Percentiles rank a stretch among this genome's conserved stretches.
Conservation (phyloP, 2,888 invertebrate species). For the Petrophora chlorosata region DNA sequence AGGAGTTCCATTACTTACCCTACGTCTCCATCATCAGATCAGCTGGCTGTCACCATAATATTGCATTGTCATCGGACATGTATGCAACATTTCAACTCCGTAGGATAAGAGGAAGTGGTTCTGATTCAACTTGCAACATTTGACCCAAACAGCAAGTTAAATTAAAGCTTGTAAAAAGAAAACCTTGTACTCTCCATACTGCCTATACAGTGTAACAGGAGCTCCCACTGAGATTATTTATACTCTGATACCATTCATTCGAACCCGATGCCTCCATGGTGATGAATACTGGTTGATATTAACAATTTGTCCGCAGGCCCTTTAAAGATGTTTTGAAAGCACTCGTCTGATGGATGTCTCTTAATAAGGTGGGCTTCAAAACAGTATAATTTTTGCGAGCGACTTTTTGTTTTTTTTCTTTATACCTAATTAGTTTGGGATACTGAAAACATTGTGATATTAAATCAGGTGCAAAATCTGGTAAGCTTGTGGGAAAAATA, state of each 20-base stretch:
- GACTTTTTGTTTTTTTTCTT: not conserved
- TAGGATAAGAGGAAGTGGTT: too few relatives aligned
- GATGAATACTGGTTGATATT: conserved; percentile 75
- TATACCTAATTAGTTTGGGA: conserved; percentile 1
- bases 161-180: not conserved
- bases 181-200: conserved; percentile 4
- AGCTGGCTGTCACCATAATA: too few relatives aligned
- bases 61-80: too few relatives aligned
- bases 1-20: too few relatives aligned
- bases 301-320: conserved; percentile 71
- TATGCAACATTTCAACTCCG: too few relatives aligned
- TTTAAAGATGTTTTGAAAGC: conserved; percentile 50
- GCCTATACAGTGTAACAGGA: conserved; percentile 25
- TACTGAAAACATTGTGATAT: not conserved
- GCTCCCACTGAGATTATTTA: conserved; percentile 72
- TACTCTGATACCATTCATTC: conserved; percentile 69
- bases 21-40: too few relatives aligned
- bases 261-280: conserved; percentile 66
- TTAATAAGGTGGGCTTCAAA: conserved; percentile 46
- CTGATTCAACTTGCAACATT: too few relatives aligned
- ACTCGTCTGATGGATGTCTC: conserved; percentile 49
- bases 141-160: too few relatives aligned
- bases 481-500: too few relatives aligned
- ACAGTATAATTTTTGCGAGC: conserved; percentile 11
- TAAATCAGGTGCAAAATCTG: too few relatives aligned